phyloP scores from a whole-genome alignment of 2,797 vertebrate genomes.

The Poecile montanus region DNA sequence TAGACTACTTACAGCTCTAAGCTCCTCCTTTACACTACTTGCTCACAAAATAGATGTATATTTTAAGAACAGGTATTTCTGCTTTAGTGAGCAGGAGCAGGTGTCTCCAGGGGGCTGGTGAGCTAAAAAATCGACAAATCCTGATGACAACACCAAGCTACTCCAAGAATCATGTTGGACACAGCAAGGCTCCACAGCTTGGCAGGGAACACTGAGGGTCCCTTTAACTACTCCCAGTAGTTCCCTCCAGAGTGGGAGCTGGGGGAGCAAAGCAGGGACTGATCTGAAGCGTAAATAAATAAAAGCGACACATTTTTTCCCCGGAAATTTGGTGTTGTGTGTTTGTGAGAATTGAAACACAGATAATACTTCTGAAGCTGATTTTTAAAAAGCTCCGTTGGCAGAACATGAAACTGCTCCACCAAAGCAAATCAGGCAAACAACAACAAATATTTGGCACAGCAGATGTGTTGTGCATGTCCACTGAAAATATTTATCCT shows the following conservation, averaged over 20 bases:
- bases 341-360: neutral
- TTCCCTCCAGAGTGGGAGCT: neutral
- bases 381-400: constrained; percentile 4
- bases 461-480: neutral
- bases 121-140: neutral
- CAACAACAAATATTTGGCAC: constrained; percentile 16
- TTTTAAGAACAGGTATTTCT: neutral
- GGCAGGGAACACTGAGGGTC: neutral
- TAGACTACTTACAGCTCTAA: neutral
- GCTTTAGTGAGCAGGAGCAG: neutral
- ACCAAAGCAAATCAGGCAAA: constrained; percentile 15
- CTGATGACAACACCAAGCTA: neutral
- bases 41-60: neutral
- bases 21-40: neutral
- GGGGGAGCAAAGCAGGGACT: neutral
- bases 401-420: constrained; percentile 70
- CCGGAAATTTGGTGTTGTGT: neutral
- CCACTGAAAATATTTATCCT: constrained; percentile 65
- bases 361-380: neutral
- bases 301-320: neutral
- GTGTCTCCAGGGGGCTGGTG: neutral
- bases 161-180: neutral
- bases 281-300: constrained; percentile 42
- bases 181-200: neutral
- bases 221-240: neutral